Evolutionary conservation across 2,797 vertebrate genomes (phyloP), one percentile per base, ranked within the genome.

Genomic region (Epinephelus malabaricus): DNA sequence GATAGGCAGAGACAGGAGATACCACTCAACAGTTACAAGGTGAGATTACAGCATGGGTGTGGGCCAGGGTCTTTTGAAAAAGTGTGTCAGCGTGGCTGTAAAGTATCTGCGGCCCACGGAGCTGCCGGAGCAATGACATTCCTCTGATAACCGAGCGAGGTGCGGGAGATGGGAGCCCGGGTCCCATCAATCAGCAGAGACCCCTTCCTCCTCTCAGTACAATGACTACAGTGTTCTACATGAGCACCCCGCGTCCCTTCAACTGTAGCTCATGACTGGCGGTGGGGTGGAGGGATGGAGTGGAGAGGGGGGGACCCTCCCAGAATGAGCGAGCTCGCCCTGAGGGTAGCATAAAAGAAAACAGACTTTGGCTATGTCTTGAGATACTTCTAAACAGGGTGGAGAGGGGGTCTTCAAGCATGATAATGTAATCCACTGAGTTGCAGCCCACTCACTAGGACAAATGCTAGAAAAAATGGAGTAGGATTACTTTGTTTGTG

Each of bases 201-300:
- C 84, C 86, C 88, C 85, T 83, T 82, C 87, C 88, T 86, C 87
- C 86, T 81, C 76, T 65, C 69, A 53, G 80, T 82, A 95, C 94
- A 95, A 95, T 94, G 94, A 90, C 86, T 83, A 90, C 91, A 95
- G 92, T 95, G 95, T 95, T 95, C 90, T 61, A 92, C 89, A 87
- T 54, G 71, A 94, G 84, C 82, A 90, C 92, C 89, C 86, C 76
- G 7, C 77, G 67, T 91, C 87, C 71, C 87, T 87, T 89, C 86
- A 73, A 92, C 90, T 93, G 91, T 88, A 94, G 91, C 90, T 86
- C 91, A 83, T 83, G 89, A 91, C 85, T 69, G 67, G 64, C 6
- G 38, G 83, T 78, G 73, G 81, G 82, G 69, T 69, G 73, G 69
- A 53, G 45, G 78, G 23, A 23, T 34, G 45, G 45, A 30, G 69